Conservation (phyloP, 2,113 vertebrate genomes). For the Okapia johnstoni region DNA sequence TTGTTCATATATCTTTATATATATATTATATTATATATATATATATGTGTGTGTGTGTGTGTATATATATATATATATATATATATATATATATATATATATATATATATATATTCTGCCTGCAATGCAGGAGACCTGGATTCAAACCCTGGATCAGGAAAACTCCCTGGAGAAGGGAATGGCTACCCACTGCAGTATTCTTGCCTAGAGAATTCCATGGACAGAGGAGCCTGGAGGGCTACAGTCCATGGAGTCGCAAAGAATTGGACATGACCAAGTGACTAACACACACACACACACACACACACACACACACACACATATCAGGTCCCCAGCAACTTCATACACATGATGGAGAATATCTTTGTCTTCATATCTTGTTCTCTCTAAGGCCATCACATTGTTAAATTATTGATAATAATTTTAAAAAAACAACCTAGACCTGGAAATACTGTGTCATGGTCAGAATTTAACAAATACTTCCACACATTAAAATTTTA, state of each 20-base stretch:
- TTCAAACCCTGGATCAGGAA: background rate
- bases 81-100: background rate
- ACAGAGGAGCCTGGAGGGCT: background rate
- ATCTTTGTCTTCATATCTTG: background rate
- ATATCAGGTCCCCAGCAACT: background rate
- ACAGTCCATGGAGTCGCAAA: background rate
- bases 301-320: background rate
- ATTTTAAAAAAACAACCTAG: background rate
- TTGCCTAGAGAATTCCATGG: background rate
- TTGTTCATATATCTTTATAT: background rate
- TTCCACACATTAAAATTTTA: constrained; percentile 7
- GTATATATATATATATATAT: background rate
- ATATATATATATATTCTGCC: background rate
- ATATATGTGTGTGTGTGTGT: no score
- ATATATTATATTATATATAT: background rate
- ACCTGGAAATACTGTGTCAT: background rate
- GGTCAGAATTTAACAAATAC: background rate
- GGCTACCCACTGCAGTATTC: background rate
- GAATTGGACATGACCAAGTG: background rate
- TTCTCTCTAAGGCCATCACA: background rate
- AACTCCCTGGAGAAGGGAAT: background rate
- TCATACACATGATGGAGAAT: background rate
- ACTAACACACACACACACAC: background rate
- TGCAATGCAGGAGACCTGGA: background rate
- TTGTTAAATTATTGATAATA: background rate